phyloP scores from a whole-genome alignment of 2,797 vertebrate genomes.

The Gallirallus australis region DNA sequence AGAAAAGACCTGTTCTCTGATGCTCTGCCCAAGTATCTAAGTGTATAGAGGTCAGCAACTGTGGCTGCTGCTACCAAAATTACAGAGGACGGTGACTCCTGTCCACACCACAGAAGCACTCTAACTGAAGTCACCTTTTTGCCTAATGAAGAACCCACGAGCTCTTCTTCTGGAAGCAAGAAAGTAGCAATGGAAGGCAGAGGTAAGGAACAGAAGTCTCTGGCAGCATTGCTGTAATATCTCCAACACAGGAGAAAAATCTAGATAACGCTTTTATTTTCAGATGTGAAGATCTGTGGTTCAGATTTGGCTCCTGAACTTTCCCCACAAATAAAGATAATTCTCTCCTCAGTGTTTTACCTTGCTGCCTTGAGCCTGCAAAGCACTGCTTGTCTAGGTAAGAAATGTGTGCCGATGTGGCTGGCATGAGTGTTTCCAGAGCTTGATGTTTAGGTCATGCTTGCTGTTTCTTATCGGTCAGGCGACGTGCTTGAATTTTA shows the following conservation, averaged over 20 bases:
- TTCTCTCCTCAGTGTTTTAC: neutral
- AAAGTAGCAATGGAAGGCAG: neutral
- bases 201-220: neutral
- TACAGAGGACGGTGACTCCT: neutral
- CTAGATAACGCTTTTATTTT: conserved; percentile 32
- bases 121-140: neutral
- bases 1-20: neutral
- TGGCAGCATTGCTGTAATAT: neutral
- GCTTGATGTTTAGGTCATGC: neutral
- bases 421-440: neutral
- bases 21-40: neutral
- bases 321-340: conserved; percentile 30
- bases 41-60: neutral
- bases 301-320: conserved; percentile 8
- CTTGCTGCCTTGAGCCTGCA: neutral
- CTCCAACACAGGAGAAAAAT: neutral
- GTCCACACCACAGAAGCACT: neutral
- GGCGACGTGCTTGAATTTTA: neutral
- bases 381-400: neutral
- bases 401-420: neutral
- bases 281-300: conserved; percentile 21
- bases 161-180: neutral
- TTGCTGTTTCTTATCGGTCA: neutral
- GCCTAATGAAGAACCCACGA: neutral
- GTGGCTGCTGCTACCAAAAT: neutral